Evolutionary conservation across 2,797 vertebrate genomes (phyloP), one percentile per base, ranked within the genome.

Genomic region (Pristis pectinata): DNA sequence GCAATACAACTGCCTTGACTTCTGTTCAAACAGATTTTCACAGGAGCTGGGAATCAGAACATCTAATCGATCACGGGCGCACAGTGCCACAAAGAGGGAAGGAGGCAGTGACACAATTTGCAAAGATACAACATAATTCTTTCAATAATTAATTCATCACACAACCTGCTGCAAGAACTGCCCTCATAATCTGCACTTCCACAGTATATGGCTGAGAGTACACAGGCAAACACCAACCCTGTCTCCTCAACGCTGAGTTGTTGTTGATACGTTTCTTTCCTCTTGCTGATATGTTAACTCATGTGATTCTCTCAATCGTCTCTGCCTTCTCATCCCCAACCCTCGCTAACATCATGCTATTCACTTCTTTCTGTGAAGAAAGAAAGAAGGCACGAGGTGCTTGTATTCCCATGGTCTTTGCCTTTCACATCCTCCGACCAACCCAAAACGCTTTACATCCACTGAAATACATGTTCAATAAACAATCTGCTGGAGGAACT

Each of bases 21-120:
- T 91, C 87, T 67, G 87, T 91, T 91, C 59, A 67, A 67, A 67
- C 59, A 91, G 59, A 91, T 91, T 91, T 89, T 91, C 87, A 91
- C 61, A 91, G n/a, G 87, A 67, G 87, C 61, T 91, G 87, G 87
- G 87, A 91, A 91, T 91, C 87, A 67, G 61, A 64, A 24, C 19
- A 91, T 91, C 3, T 61, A 91, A 61, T 91, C 8, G n/a, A 91
- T 91, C n/a, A 91, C 87, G 91, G 87, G 19, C n/a, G 41, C 87
- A 67, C 87, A 67, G 61, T 9, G 27, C 80, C 44, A 85, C 3
- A 91, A 61, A 89, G 85, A 61, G 56, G 87, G 53, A 82, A 7
- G 41, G 13, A 61, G 56, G n/a, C 87, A 3, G 61, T 37, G 8
- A 64, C 87, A 91, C 59, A 64, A 87, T 91, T 41, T 91, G 87